phyloP scores from a whole-genome alignment of 2,797 vertebrate genomes.

The Tragelaphus oryx region DNA sequence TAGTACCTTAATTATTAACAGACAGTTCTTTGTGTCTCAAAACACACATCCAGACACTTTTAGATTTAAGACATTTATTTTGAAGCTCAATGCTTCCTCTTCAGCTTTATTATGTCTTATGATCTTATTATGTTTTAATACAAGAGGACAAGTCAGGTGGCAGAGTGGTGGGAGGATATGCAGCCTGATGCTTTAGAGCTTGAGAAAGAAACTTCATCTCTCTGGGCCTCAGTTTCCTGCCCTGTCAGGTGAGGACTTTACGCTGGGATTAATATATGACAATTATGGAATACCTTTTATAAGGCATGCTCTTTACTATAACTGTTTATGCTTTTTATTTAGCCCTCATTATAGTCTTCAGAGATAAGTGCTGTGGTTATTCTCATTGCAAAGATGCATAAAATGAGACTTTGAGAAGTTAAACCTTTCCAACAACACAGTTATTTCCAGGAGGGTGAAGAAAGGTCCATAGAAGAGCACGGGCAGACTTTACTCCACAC shows the following conservation, averaged over 20 bases:
- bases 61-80: not conserved
- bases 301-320: not conserved
- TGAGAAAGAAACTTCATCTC: not conserved
- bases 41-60: not conserved
- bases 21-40: not conserved
- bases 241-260: not conserved
- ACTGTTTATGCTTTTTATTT: not conserved
- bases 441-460: not conserved
- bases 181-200: not conserved
- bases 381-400: not conserved
- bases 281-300: not conserved
- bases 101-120: not conserved
- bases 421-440: not conserved
- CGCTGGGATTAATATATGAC: not conserved
- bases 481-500: not conserved
- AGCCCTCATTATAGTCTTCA: not conserved
- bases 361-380: not conserved
- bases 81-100: not conserved
- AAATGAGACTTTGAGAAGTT: not conserved
- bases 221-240: not conserved
- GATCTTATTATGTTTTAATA: not conserved
- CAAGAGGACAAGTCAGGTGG: not conserved
- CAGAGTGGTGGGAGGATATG: not conserved
- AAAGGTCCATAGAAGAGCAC: fast-evolving
- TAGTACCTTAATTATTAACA: not conserved